Conservation (phyloP, 2,113 vertebrate genomes). For the Myotis brandtii region DNA sequence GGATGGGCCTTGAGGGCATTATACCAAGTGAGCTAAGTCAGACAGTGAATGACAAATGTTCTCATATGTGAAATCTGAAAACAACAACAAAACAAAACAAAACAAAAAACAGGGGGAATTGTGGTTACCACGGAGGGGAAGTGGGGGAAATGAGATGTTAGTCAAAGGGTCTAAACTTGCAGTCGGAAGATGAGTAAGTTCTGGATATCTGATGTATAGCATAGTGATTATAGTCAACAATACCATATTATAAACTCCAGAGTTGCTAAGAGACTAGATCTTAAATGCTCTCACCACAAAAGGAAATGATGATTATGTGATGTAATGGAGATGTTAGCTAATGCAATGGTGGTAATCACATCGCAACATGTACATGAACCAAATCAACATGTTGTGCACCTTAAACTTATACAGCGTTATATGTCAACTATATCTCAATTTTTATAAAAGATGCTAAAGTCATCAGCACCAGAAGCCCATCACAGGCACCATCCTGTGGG, state of each 20-base stretch:
- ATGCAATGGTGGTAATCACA: not conserved
- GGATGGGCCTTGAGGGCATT: not conserved
- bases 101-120: not conserved
- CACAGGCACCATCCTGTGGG: rapidly evolving
- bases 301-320: not conserved
- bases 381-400: not conserved
- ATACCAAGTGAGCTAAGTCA: not conserved
- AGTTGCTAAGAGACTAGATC: not conserved
- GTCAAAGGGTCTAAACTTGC: not conserved
- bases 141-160: not conserved
- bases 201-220: not conserved
- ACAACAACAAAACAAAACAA: no score
- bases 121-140: not conserved
- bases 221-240: not conserved
- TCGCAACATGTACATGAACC: not conserved
- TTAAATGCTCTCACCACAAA: not conserved
- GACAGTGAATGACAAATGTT: not conserved
- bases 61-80: not conserved
- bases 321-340: not conserved
- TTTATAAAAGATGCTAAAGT: not conserved
- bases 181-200: not conserved
- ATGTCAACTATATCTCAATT: not conserved
- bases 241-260: not conserved
- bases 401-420: not conserved
- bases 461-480: not conserved